These are phyloP conservation scores for Diuraphis noxia DNA, from an alignment of 1,140 invertebrate species.

Conservation along the genomic window DNA sequence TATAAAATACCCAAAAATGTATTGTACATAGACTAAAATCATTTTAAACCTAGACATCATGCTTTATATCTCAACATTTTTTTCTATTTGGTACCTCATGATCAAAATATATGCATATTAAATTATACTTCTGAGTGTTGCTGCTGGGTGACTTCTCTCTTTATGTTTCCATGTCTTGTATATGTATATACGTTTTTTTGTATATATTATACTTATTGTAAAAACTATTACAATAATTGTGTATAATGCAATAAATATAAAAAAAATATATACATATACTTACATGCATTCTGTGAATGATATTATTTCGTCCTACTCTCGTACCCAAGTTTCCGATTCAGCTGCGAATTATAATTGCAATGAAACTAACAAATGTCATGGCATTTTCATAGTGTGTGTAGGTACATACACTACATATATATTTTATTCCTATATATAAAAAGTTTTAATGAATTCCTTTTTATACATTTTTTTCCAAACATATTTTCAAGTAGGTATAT, in stretches of 20 bases:
- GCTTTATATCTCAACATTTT: not conserved
- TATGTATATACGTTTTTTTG: too few species aligned
- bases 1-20: not conserved
- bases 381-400: not conserved
- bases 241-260: too few species aligned
- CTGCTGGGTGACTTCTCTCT: too few species aligned
- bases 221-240: too few species aligned
- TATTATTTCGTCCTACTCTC: not conserved
- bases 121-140: too few species aligned
- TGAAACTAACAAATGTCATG: not conserved
- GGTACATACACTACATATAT: not conserved
- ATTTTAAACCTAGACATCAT: not conserved
- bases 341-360: not conserved
- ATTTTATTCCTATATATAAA: not conserved
- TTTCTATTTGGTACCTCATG: not conserved
- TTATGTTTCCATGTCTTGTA: too few species aligned
- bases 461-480: not conserved
- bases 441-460: slow-evolving; percentile 4
- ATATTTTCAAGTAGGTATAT: not conserved
- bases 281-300: not conserved
- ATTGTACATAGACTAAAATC: not conserved
- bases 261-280: not conserved
- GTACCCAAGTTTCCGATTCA: not conserved
- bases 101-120: not conserved
- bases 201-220: too few species aligned